Conservation (phyloP, 2,797 vertebrate species). For the Clarias platycephalus region DNA sequence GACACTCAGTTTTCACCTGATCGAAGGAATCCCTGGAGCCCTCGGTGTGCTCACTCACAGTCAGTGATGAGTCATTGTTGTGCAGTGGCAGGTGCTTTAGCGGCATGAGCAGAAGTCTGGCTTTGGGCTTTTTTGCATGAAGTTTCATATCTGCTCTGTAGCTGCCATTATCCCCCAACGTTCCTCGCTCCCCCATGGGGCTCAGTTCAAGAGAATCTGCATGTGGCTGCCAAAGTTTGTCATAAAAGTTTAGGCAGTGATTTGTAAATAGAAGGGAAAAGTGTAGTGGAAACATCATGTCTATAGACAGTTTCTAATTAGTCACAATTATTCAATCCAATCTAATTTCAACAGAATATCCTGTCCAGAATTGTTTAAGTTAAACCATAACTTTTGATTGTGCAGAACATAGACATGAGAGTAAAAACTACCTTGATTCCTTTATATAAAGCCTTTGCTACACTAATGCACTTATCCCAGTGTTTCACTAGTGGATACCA, state of each 20-base stretch:
- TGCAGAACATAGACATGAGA: no score
- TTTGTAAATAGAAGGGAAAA: slow-evolving; percentile 17
- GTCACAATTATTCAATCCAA: slow-evolving; percentile 17
- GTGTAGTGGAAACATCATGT: neutral
- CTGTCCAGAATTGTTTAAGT: neutral
- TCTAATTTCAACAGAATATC: slow-evolving; percentile 9
- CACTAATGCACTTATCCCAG: no score
- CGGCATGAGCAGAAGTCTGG: slow-evolving; percentile 49
- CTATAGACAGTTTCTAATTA: neutral
- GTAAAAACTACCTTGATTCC: no score
- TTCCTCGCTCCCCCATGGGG: slow-evolving; percentile 38
- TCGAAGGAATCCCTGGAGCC: slow-evolving; percentile 73
- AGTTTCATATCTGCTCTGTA: slow-evolving; percentile 46
- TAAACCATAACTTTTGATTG: neutral
- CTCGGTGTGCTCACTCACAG: slow-evolving; percentile 64
- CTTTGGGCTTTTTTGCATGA: slow-evolving; percentile 35
- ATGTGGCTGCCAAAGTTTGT: slow-evolving; percentile 46
- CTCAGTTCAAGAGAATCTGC: slow-evolving; percentile 45
- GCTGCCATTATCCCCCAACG: slow-evolving; percentile 32
- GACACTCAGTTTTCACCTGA: slow-evolving; percentile 75
- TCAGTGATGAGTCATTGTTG: slow-evolving; percentile 77
- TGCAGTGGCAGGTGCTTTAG: slow-evolving; percentile 71
- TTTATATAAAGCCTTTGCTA: no score
- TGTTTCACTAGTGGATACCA: no score
- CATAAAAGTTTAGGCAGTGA: slow-evolving; percentile 35